Conservation (phyloP, 2,888 invertebrate genomes). For the Noctua fimbriata region DNA sequence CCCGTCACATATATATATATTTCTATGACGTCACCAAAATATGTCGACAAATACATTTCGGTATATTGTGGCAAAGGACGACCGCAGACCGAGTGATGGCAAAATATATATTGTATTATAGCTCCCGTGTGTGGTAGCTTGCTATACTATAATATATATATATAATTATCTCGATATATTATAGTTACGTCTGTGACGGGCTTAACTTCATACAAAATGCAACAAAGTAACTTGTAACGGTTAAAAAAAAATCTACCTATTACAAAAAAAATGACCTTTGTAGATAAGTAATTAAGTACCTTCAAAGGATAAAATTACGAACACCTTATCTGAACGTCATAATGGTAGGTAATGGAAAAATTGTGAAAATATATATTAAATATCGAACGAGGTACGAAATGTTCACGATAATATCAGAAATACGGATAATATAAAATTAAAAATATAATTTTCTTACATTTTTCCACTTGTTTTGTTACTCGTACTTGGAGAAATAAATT, state of each 20-base stretch:
- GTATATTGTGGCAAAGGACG: too few relatives aligned
- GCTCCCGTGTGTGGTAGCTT: too few relatives aligned
- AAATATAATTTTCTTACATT: not conserved
- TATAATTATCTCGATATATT: too few relatives aligned
- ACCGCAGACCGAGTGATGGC: too few relatives aligned
- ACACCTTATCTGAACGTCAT: not conserved
- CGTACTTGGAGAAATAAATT: not conserved
- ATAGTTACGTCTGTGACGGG: too few relatives aligned
- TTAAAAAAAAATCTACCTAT: not conserved
- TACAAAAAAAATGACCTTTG: not conserved
- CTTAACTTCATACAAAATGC: not conserved
- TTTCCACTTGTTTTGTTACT: not conserved
- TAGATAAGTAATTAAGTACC: too few relatives aligned
- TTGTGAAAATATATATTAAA: not conserved
- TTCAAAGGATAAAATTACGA: not conserved
- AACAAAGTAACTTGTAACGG: not conserved
- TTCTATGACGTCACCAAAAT: too few relatives aligned
- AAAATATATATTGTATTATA: too few relatives aligned
- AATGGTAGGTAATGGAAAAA: not conserved
- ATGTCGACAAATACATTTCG: too few relatives aligned
- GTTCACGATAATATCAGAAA: not conserved
- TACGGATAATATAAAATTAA: not conserved
- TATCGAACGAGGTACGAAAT: not conserved
- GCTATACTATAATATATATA: too few relatives aligned
- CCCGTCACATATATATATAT: too few relatives aligned